Evolutionary conservation across 2,113 vertebrate species (phyloP).

Genomic region (Sardina pilchardus): DNA sequence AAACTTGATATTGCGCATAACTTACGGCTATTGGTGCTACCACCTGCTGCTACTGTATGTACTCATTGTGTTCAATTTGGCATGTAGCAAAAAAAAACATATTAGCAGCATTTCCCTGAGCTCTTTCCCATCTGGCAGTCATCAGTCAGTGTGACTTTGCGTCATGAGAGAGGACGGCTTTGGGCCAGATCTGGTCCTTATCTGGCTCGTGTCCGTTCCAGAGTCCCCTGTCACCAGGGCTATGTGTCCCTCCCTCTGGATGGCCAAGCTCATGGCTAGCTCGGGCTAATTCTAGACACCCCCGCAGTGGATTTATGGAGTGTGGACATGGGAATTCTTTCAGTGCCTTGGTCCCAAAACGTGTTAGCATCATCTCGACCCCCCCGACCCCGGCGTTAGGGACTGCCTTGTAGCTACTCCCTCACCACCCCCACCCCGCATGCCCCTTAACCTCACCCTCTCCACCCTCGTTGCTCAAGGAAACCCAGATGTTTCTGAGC

Average conservation of each 20-base stretch:
- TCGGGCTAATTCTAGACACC: neutral
- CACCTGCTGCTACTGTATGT: neutral
- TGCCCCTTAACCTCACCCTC: neutral
- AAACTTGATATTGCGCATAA: neutral
- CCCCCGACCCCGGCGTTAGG: neutral
- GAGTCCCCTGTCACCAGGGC: neutral
- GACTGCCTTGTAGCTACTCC: neutral
- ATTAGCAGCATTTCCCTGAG: neutral
- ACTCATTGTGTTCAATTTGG: neutral
- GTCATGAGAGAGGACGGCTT: neutral
- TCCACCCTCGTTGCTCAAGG: neutral
- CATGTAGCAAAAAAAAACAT: neutral
- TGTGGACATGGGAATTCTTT: conserved; percentile 20
- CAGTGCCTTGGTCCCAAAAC: neutral
- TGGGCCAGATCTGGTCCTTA: neutral
- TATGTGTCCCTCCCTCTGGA: neutral
- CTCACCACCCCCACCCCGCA: neutral
- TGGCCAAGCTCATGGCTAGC: neutral
- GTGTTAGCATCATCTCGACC: conserved; percentile 9
- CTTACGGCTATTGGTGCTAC: neutral
- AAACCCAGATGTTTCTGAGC: neutral
- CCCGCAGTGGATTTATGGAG: conserved; percentile 21
- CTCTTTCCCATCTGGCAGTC: neutral
- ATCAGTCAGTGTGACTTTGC: neutral
- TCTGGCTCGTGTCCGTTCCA: no score